Evolutionary conservation across 2,797 vertebrate species (phyloP), one percentile per base, ranked within the genome.

Genomic region (Dendrocincla tyrannina): DNA sequence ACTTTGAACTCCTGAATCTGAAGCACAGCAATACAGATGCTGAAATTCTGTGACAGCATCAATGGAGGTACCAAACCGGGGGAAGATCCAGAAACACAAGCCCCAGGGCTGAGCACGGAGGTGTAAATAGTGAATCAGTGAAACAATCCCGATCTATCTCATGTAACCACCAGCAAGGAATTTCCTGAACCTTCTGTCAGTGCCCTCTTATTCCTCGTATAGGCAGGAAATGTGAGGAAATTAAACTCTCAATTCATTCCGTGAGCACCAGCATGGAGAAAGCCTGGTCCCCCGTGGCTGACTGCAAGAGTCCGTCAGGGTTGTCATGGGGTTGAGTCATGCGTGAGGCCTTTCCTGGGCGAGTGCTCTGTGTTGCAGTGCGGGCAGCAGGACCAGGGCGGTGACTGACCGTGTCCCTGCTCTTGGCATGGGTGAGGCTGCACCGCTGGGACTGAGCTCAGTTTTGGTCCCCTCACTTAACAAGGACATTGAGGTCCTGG

Each of bases 281-380:
- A 9, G 22, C 25, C 22, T 3, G 6, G 4, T 28, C 11, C 50
- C 5, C 24, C 0, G 1, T 1, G 11, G 23, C 0, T n/a, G 42
- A 4, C 25, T 19, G 17, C 3, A 2, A 0, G 39, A 11, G 35
- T 11, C 74, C 12, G 10, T 30, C 16, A 4, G 23, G 63, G 32
- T 33, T 30, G 20, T 30, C 20, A 5, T 0, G 0, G 0, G 10
- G 55, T 20, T 2, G 30, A 33, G 42, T n/a, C 47, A 5, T 2
- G 8, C 4, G 12, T 2, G 42, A 62, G 20, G 13, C 28, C 17
- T 11, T 14, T 46, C 7, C 11, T 39, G 39, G 6, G 2, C 0
- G 2, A 19, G 13, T 0, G 3, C 14, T 3, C 42, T 4, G 5
- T 56, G 11, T 0, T 12, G 13, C 2, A 17, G 11, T 3, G n/a